phyloP scores from a whole-genome alignment of 2,888 invertebrate species.

The Drosophila pseudotalamancana region DNA sequence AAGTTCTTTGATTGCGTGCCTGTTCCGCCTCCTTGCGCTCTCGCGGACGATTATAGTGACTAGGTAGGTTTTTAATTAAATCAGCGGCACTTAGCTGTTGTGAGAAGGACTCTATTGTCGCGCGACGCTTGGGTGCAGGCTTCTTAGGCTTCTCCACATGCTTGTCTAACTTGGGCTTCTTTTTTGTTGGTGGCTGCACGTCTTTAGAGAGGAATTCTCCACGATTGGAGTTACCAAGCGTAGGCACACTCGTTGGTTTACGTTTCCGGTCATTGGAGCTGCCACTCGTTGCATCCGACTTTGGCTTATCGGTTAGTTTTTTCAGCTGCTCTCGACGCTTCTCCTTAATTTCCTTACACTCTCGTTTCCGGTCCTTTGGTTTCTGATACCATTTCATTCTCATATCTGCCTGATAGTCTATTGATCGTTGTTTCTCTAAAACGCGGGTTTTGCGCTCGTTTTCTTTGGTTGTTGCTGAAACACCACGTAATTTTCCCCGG shows the following conservation, averaged over 20 bases:
- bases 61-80: background rate
- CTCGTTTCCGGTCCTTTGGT: conserved; percentile 59
- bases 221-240: conserved; percentile 86
- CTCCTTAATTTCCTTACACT: conserved; percentile 53
- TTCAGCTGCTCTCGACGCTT: conserved; percentile 76
- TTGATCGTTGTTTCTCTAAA: conserved; percentile 28
- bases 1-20: conserved; percentile 48
- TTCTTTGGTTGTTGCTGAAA: conserved; percentile 44
- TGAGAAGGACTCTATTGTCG: conserved; percentile 48
- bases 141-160: background rate
- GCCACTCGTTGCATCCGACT: background rate
- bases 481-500: conserved; percentile 78
- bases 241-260: conserved; percentile 55
- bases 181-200: conserved; percentile 16
- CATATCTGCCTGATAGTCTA: conserved; percentile 43
- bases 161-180: conserved; percentile 38
- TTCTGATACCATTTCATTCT: conserved; percentile 80
- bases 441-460: conserved; percentile 14
- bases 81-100: conserved; percentile 50
- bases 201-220: conserved; percentile 86
- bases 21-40: conserved; percentile 48
- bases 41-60: conserved; percentile 11
- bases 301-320: conserved; percentile 67
- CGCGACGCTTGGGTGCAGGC: conserved; percentile 11
- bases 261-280: conserved; percentile 9